Percentiles rank a stretch among this genome's conserved stretches.
These are phyloP conservation scores for Hylaeus volcanicus DNA, from an alignment of 1,140 invertebrate species.

Conservation along the genomic window DNA sequence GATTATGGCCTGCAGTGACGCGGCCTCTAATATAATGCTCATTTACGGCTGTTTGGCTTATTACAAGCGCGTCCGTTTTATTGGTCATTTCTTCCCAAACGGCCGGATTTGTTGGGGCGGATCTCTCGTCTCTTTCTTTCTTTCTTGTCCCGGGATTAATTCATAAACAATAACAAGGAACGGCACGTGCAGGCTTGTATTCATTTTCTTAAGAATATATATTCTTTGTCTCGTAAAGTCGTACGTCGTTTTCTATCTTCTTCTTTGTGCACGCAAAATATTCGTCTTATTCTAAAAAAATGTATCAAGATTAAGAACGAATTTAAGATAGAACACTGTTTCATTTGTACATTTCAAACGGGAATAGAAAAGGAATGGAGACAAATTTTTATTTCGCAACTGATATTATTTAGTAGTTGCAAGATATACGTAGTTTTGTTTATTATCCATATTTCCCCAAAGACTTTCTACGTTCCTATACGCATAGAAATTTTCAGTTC, in stretches of 20 bases:
- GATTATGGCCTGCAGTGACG: conserved; percentile 35
- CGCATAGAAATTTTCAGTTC: too few species aligned
- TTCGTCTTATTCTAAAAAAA: neutral
- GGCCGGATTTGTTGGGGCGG: conserved; percentile 6
- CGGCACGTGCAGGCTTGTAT: neutral
- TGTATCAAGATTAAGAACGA: neutral
- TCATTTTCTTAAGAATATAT: neutral
- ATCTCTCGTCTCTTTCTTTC: too few species aligned
- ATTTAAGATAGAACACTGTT: neutral
- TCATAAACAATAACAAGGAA: neutral
- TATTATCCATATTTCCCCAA: too few species aligned
- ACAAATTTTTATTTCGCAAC: neutral
- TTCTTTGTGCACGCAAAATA: neutral
- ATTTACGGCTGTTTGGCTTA: conserved; percentile 60
- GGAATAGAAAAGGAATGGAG: too few species aligned
- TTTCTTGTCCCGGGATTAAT: conserved; percentile 15
- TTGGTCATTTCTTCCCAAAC: conserved; percentile 35
- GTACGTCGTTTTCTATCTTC: neutral
- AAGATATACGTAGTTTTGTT: too few species aligned
- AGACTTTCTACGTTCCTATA: too few species aligned
- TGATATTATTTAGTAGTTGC: too few species aligned
- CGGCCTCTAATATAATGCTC: conserved; percentile 39
- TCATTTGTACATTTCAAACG: too few species aligned
- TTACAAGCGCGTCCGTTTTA: conserved; percentile 48
- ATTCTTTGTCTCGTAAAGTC: too few species aligned